Evolutionary conservation across 1,140 invertebrate species (phyloP), one percentile per base, ranked within the genome.

Genomic region (Trichoplusia ni): DNA sequence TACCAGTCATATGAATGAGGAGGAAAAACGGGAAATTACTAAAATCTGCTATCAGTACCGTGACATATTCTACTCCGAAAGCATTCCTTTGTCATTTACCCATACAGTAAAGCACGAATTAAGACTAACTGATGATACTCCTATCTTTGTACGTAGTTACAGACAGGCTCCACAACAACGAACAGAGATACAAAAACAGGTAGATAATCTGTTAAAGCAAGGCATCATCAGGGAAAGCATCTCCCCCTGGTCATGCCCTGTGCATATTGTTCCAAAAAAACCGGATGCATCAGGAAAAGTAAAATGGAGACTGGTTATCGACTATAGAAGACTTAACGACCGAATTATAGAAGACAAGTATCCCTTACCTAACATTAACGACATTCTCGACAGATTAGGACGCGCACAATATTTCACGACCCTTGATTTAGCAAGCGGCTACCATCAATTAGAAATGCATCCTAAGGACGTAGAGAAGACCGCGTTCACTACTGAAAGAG

Each of bases 341-440:
- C 75, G 71, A 54, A 90, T 83, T 2, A 69, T 84, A 6, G 73
- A 71, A 4, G 91, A 93, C 59, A 70, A 73, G 13, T 93, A 88
- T 68, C 92, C 92, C 0, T 44, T 94, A 4, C 92, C 93, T 0
- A 84, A 91, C 46, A 79, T 63, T 1, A 83, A 90, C 35, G 86
- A 91, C 18, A 82, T 88, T 3, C 67, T 94, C 1, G 79, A 90
- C 46, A 72, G 65, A 18, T 47, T 93, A 44, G 70, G 73, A 4
- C 70, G 71, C 2, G 67, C 67, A 0, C 53, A 72, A 18, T 88
- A 81, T 35, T 84, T 90, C 13, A 74, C 76, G 0, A 82, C 81
- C 23, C 23, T 46, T n/a, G 88, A 90, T 74, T 64, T 92, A 25
- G 77, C 69, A 2, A 82, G 72, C 21, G 93, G 92, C 2, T 79